Base-by-base conservation (phyloP, 2,113 vertebrate genomes). In the Pituophis catenifer region DNA sequence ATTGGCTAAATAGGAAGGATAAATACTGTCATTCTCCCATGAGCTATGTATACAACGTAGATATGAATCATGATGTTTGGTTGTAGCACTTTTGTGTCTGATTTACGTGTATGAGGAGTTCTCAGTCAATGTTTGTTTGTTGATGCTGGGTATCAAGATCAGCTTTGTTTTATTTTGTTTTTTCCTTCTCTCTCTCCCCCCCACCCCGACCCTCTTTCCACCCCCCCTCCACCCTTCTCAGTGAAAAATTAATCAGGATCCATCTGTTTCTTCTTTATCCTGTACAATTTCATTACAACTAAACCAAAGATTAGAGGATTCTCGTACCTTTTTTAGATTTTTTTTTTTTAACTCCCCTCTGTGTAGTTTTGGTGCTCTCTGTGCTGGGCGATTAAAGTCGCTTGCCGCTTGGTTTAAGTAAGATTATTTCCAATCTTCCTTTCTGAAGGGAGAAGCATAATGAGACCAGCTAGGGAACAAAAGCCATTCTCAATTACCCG, bases 171-270 rank as follows among this genome's bases (percentile, higher is more conserved):
- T 89, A 19, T 57, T 52, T 88, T 88, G 4, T 54, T 54, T 29
- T 88, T n/a, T 53, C 52, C 21, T 12, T 29, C 1, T 29, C 24
- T 52, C 48, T 15, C 86, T 24, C 23, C 5, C 44, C 1, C 11
- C 0, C 11, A 3, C 24, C 21, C 50, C 11, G 0, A 2, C 10
- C 29, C 29, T 11, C 5, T 70, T n/a, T 26, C 23, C 4, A 6
- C 65, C 65, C 2, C 38, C 65, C 62, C 29, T 15, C 65, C 29
- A n/a, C 12, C 38, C 81, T 91, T 92, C 93, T 95, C 91, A 93
- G 97, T 96, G 95, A 96, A 97, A 97, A 98, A 97, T 98, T 98
- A 97, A 98, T 98, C 98, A 98, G 97, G 97, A 97, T 97, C 98
- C 98, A 98, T 98, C 97, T 98, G 97, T 97, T 98, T 96, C 97